A percentile compares a stretch with the other conserved stretches of the same genome.
These are phyloP conservation scores for Pachyseris speciosa DNA, from an alignment of 64 coral and sea anemone genomes.

Conservation along the genomic window DNA sequence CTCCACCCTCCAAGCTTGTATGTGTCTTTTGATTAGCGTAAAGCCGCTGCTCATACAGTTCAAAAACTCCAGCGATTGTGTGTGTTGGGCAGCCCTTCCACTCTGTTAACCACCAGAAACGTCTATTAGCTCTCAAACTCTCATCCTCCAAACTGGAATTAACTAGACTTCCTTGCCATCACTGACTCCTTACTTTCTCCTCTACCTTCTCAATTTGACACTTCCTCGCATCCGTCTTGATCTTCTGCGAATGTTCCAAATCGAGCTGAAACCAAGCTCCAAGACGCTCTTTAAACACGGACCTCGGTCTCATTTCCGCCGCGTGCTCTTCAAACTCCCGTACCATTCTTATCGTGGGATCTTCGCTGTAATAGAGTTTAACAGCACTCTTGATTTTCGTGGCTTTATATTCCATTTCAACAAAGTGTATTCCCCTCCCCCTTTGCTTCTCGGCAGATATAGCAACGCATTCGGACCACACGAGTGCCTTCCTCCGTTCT, in stretches of 20 bases:
- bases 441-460: conserved; percentile 6
- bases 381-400: conserved; percentile 33
- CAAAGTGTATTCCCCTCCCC: conserved; percentile 14
- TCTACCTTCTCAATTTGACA: neutral
- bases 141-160: neutral
- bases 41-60: neutral
- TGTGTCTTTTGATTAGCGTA: no score
- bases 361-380: neutral
- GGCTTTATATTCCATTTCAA: conserved; percentile 25
- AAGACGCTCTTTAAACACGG: conserved; percentile 21
- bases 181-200: neutral
- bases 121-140: neutral
- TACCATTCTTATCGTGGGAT: neutral
- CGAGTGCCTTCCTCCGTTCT: conserved; percentile 24
- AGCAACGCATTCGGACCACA: neutral
- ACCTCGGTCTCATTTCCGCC: neutral
- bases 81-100: neutral
- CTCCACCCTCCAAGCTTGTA: no score
- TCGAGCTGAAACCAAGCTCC: neutral
- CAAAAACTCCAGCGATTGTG: neutral
- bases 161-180: neutral
- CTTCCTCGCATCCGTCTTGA: neutral
- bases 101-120: neutral
- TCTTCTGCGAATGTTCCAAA: neutral
- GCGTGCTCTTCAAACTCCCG: conserved; percentile 16